Base-by-base conservation (phyloP, 1,140 invertebrate species). In the Zophobas morio region DNA sequence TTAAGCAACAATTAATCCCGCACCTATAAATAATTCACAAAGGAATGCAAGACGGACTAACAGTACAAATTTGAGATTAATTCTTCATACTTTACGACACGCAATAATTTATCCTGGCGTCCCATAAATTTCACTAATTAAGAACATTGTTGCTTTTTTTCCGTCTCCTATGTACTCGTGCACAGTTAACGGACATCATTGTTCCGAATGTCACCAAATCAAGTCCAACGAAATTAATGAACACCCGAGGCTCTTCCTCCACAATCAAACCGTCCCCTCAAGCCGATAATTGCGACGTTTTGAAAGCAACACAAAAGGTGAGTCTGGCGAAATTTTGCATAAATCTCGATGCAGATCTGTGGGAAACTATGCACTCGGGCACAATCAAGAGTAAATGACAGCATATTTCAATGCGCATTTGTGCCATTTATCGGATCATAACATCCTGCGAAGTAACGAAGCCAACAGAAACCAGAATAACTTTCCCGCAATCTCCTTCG, bases 31-130 rank as follows among this genome's bases (percentile, higher is more conserved):
- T 66, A 66, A 42, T 66, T 42, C 60, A 39, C 37, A 36, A 42
- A 40, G 60, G 60, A 66, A 66, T 66, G 60, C 60, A 6, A 20
- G 20, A 66, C 60, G n/a, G 39, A 42, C 60, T 66, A 66, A 66
- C 60, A 66, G 60, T 66, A 66, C 57, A 66, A 66, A 66, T 66
- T 66, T 66, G 60, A 66, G 60, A 66, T 66, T 66, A 66, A 66
- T 66, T 42, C 60, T 66, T 66, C 60, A 66, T 66, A 40, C 60
- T 66, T 66, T 66, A 66, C 60, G 60, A 66, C 60, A 36, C 2
- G 60, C 39, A 40, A 66, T 66, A 66, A 66, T 66, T 66, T 66
- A 66, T 39, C 3, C 4, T 32, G 60, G 37, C 60, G 60, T 66
- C 60, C 35, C 39, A 66, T 66, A 66, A 66, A 66, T 66, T 66